Evolutionary conservation across 1,140 invertebrate genomes (phyloP).

Genomic region (Telenomus remus): DNA sequence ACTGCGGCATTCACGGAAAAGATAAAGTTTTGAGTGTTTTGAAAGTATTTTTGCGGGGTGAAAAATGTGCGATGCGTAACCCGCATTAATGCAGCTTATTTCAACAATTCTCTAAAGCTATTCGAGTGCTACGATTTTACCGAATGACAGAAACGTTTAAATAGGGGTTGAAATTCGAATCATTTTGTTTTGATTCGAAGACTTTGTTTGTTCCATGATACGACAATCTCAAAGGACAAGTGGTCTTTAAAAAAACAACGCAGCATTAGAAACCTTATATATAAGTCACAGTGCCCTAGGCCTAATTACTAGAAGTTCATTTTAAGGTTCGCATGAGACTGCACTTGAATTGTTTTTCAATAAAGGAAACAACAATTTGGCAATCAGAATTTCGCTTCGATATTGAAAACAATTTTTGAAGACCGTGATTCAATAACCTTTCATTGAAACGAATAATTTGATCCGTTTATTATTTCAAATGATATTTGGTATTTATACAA

Average conservation of each 20-base stretch:
- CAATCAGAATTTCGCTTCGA: no score
- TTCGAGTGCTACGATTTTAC: background rate
- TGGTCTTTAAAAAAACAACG: slow-evolving; percentile 16
- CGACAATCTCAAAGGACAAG: slow-evolving; percentile 7
- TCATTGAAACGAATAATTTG: no score
- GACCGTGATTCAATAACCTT: no score
- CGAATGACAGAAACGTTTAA: background rate
- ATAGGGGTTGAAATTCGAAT: background rate
- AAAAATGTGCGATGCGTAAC: no score
- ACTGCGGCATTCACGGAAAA: no score
- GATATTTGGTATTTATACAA: no score
- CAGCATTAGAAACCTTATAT: background rate
- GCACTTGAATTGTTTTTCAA: slow-evolving; percentile 15
- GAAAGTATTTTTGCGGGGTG: no score
- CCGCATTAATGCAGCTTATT: no score
- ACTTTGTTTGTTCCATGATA: background rate
- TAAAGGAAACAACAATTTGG: no score
- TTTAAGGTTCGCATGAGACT: slow-evolving; percentile 8
- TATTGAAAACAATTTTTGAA: no score
- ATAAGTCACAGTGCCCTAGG: slow-evolving; percentile 17
- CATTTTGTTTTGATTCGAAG: background rate
- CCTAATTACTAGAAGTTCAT: slow-evolving; percentile 36
- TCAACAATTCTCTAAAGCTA: background rate
- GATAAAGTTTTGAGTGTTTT: no score
- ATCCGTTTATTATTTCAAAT: no score